Percentiles rank a stretch among this genome's conserved stretches.
phyloP scores from a whole-genome alignment of 2,888 invertebrate species.

The Oscheius sp. region DNA sequence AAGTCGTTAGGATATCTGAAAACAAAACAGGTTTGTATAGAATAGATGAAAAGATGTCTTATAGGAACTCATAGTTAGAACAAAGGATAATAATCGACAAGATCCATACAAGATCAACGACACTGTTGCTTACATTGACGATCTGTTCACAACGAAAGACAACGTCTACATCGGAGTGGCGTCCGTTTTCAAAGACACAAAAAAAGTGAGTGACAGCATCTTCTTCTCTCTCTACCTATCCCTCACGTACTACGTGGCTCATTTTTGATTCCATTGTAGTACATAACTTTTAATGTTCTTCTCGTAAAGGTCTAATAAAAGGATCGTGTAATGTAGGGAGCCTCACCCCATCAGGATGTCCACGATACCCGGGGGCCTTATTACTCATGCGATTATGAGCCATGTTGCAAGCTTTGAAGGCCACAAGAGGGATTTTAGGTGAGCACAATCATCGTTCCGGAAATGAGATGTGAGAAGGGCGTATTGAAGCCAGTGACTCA shows the following conservation, averaged over 20 bases:
- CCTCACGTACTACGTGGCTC: neutral
- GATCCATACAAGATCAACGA: slow-evolving; percentile 51
- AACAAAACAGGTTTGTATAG: slow-evolving; percentile 45
- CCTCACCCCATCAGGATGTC: slow-evolving; percentile 13
- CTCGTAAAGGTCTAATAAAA: slow-evolving; percentile 15
- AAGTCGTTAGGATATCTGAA: slow-evolving; percentile 31
- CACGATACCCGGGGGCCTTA: slow-evolving; percentile 26
- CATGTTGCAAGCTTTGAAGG: neutral
- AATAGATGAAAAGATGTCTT: slow-evolving; percentile 8
- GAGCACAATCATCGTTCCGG: slow-evolving; percentile 60
- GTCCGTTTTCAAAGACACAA: slow-evolving; percentile 53
- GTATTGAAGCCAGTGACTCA: slow-evolving; percentile 54
- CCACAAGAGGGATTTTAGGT: slow-evolving; percentile 41
- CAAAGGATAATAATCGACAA: slow-evolving; percentile 44
- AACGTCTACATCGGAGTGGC: slow-evolving; percentile 53
- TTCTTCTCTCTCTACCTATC: neutral
- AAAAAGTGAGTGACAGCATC: slow-evolving; percentile 36
- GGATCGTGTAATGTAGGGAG: slow-evolving; percentile 16
- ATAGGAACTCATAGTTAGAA: slow-evolving; percentile 57
- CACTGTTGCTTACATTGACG: slow-evolving; percentile 49
- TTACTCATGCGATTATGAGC: slow-evolving; percentile 22
- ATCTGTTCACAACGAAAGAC: slow-evolving; percentile 49
- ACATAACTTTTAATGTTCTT: slow-evolving; percentile 1
- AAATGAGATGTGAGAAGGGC: slow-evolving; percentile 51
- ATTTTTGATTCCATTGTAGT: neutral